These are phyloP conservation scores for Choloepus hoffmanni DNA, from an alignment of 2,113 vertebrate genomes.

Conservation along the genomic window DNA sequence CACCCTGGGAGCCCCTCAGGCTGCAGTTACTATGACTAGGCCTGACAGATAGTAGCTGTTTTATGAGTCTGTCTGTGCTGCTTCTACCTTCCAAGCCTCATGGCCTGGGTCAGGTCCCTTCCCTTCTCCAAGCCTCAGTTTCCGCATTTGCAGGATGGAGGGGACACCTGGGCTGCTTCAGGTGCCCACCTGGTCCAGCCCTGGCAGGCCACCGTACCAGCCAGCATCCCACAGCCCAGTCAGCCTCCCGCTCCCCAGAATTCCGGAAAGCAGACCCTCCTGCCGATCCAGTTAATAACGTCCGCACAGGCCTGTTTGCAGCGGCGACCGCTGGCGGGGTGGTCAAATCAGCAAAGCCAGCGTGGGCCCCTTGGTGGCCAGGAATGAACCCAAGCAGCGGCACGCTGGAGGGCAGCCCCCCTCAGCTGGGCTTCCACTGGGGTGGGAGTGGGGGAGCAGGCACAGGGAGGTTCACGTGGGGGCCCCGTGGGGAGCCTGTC, in stretches of 20 bases:
- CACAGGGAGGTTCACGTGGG: background rate
- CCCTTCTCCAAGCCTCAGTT: too few species aligned
- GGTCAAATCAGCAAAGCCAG: background rate
- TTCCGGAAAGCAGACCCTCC: background rate
- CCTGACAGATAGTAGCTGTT: too few species aligned
- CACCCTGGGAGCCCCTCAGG: too few species aligned
- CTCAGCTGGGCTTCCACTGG: background rate
- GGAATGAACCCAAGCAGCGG: background rate
- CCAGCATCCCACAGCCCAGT: background rate
- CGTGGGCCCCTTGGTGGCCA: background rate
- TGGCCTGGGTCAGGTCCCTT: background rate
- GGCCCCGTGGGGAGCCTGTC: background rate
- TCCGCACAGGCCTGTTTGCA: accelerated
- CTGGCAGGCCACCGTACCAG: background rate
- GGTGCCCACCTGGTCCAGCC: too few species aligned
- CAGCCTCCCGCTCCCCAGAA: accelerated
- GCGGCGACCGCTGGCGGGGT: accelerated
- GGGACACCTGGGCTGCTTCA: too few species aligned
- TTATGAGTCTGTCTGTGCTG: too few species aligned
- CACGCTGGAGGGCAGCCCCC: accelerated
- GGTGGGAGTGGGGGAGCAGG: accelerated
- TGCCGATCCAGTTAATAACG: accelerated
- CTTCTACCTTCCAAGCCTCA: too few species aligned
- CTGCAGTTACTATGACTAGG: too few species aligned
- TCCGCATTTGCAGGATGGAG: too few species aligned